Base-by-base conservation (phyloP, 53 echinoderm and acorn worm species). In the Echinarachnius parma region DNA sequence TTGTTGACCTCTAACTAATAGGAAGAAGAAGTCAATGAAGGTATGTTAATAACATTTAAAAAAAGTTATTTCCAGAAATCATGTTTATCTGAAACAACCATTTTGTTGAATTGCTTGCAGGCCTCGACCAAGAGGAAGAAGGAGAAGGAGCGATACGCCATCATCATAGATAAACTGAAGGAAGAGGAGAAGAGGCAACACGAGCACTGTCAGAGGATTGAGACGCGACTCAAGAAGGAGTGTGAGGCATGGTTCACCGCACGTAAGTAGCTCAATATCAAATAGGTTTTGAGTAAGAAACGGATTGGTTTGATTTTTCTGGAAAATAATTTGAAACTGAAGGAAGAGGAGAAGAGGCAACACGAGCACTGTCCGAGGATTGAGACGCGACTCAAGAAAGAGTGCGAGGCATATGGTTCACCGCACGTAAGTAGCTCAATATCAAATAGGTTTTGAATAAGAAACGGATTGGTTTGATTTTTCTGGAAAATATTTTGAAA, bases 401-500 rank as follows among this genome's bases (percentile, higher is more conserved):
- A 95, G 72, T 86, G 90, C 28, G 85, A 91, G 54, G 82, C 81
- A 16, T n/a, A n/a, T 95, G 96, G 96, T 95, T 95, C 62, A 91
- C 90, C 45, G 84, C 87, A 76, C 75, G 96, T 95, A 87, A 59
- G 96, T n/a, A n/a, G n/a, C n/a, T n/a, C n/a, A n/a, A n/a, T n/a
- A n/a, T n/a, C n/a, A n/a, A n/a, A n/a, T n/a, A n/a, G n/a, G n/a
- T n/a, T n/a, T n/a, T n/a, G n/a, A n/a, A n/a, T n/a, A n/a, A n/a
- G n/a, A n/a, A n/a, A n/a, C n/a, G n/a, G n/a, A n/a, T n/a, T n/a
- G n/a, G n/a, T n/a, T n/a, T n/a, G n/a, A n/a, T n/a, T n/a, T n/a
- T n/a, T n/a, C n/a, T n/a, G n/a, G n/a, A n/a, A n/a, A n/a, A n/a
- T n/a, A n/a, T n/a, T n/a, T n/a, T n/a, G n/a, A n/a, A n/a, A 22